phyloP scores from a whole-genome alignment of 2,113 vertebrate species.

The Tretioscincus oriximinensis region DNA sequence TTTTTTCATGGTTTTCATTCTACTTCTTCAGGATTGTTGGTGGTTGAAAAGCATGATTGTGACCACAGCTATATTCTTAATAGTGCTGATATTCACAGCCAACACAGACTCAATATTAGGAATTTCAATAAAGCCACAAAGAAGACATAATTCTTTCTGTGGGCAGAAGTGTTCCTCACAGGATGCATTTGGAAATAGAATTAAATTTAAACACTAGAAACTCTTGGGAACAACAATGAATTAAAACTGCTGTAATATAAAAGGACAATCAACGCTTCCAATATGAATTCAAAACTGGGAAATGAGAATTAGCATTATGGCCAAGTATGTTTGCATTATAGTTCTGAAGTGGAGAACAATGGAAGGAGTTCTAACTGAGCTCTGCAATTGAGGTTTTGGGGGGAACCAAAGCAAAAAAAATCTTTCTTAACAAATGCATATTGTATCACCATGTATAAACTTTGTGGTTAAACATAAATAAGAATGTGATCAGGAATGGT shows the following conservation, averaged over 20 bases:
- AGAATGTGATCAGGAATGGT: background rate
- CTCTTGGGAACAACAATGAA: conserved; percentile 38
- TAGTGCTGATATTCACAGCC: no score
- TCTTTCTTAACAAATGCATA: conserved; percentile 15
- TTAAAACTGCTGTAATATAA: conserved; percentile 52
- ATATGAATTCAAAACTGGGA: conserved; percentile 15
- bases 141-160: background rate
- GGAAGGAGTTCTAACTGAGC: background rate
- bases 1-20: no score
- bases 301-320: conserved; percentile 35
- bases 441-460: conserved; percentile 17
- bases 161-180: no score
- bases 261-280: conserved; percentile 40
- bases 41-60: no score
- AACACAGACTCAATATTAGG: background rate
- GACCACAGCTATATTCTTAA: no score
- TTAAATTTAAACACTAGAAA: background rate
- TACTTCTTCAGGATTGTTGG: no score
- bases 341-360: conserved; percentile 7
- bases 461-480: background rate
- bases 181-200: background rate
- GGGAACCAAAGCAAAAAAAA: no score
- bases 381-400: background rate
- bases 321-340: conserved; percentile 22
- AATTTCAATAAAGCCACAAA: background rate